phyloP scores from a whole-genome alignment of 2,888 invertebrate species.

The Unio delphinus region DNA sequence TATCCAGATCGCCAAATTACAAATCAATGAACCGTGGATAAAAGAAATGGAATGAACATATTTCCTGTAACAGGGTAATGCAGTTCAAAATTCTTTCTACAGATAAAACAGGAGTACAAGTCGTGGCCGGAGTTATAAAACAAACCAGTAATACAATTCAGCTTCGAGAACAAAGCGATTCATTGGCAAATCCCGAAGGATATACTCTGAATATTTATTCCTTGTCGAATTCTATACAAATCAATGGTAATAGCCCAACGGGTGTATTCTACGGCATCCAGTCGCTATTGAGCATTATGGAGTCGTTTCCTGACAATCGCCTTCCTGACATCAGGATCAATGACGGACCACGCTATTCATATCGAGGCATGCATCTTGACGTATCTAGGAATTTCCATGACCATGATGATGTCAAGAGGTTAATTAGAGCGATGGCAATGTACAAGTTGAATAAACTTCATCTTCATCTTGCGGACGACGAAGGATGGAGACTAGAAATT shows the following conservation, averaged over 20 bases:
- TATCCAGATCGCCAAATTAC: too few relatives aligned
- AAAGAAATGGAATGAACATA: too few relatives aligned
- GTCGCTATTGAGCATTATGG: slow-evolving; percentile 19
- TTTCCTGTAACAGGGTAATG: too few relatives aligned
- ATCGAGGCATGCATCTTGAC: slow-evolving; percentile 63
- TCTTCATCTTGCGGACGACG: slow-evolving; percentile 64
- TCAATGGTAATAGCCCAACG: slow-evolving; percentile 18
- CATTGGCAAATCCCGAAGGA: background rate
- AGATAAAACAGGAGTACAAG: too few relatives aligned
- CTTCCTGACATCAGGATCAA: slow-evolving; percentile 19
- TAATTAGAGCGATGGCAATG: slow-evolving; percentile 59
- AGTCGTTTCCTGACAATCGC: slow-evolving; percentile 9
- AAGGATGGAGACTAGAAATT: slow-evolving; percentile 65
- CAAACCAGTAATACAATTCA: too few relatives aligned
- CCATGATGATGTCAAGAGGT: slow-evolving; percentile 37
- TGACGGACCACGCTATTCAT: slow-evolving; percentile 42
- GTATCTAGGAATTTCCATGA: slow-evolving; percentile 60
- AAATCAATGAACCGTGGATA: too few relatives aligned
- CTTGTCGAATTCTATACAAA: slow-evolving; percentile 14
- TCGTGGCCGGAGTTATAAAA: too few relatives aligned
- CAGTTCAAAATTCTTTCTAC: too few relatives aligned
- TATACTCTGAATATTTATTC: slow-evolving; percentile 38
- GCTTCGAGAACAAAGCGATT: too few relatives aligned
- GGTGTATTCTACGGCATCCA: slow-evolving; percentile 28
- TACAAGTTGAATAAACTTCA: slow-evolving; percentile 66